Percentiles rank a stretch among this genome's conserved stretches.
Evolutionary conservation across 2,113 vertebrate genomes (phyloP).

Genomic region (Sceloporus undulatus): DNA sequence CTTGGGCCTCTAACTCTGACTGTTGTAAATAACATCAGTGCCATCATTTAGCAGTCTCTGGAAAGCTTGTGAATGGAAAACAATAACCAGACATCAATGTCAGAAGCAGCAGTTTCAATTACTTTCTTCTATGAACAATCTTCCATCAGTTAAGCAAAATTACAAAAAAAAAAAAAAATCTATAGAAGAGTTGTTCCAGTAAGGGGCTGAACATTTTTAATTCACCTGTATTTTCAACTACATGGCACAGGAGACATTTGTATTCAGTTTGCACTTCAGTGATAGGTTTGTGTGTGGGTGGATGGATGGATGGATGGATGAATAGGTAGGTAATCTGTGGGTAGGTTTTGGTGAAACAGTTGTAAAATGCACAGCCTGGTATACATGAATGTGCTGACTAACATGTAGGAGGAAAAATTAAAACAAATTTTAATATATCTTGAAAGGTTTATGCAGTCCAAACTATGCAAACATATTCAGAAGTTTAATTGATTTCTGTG

Average conservation of each 20-base stretch:
- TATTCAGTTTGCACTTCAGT: background rate
- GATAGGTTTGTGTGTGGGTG: background rate
- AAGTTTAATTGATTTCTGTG: background rate
- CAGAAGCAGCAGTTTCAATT: slow-evolving; percentile 50
- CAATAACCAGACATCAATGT: slow-evolving; percentile 47
- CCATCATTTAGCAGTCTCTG: slow-evolving; percentile 54
- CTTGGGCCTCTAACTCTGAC: accelerated
- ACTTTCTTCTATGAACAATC: slow-evolving; percentile 56
- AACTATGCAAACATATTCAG: background rate
- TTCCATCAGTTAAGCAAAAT: slow-evolving; percentile 46
- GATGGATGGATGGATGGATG: background rate
- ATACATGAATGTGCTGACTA: background rate
- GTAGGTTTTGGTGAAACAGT: background rate
- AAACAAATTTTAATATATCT: background rate
- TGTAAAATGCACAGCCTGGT: background rate
- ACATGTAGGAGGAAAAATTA: background rate
- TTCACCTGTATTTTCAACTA: background rate
- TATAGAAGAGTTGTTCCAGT: slow-evolving; percentile 58
- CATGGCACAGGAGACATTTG: background rate
- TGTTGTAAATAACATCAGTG: slow-evolving; percentile 65
- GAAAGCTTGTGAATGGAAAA: slow-evolving; percentile 53
- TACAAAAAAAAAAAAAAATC: slow-evolving; percentile 31
- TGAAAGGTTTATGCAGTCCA: background rate
- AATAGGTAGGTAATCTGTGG: background rate
- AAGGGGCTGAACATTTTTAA: slow-evolving; percentile 10